Conservation (phyloP, 2,888 invertebrate genomes). For the Hirtodrosophila alboralis region DNA sequence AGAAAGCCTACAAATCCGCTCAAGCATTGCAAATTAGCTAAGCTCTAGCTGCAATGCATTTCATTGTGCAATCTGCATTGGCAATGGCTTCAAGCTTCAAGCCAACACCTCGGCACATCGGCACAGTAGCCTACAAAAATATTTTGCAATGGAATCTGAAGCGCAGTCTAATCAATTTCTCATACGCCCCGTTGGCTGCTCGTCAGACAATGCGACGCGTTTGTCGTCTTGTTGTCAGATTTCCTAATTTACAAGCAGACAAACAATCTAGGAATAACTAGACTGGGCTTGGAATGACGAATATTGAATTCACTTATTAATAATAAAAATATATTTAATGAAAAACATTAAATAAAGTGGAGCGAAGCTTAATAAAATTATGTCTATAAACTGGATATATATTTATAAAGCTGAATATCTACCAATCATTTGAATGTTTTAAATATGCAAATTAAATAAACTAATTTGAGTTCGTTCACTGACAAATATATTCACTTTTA, state of each 20-base stretch:
- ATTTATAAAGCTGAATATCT: too few relatives aligned
- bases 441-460: too few relatives aligned
- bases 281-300: background rate
- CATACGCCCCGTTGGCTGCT: conserved; percentile 53
- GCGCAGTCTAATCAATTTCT: conserved; percentile 50
- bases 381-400: too few relatives aligned
- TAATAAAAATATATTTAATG: too few relatives aligned
- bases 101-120: conserved; percentile 50
- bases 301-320: too few relatives aligned
- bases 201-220: conserved; percentile 28
- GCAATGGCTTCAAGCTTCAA: conserved; percentile 34
- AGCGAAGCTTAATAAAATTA: too few relatives aligned
- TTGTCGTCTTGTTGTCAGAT: conserved; percentile 63
- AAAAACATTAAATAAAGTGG: too few relatives aligned
- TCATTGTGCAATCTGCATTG: conserved; percentile 33
- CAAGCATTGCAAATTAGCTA: conserved; percentile 70
- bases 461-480: too few relatives aligned
- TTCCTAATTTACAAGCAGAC: conserved; percentile 46
- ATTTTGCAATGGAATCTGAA: conserved; percentile 46
- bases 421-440: too few relatives aligned
- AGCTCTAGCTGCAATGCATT: conserved; percentile 26
- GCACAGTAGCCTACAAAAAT: conserved; percentile 57
- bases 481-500: too few relatives aligned
- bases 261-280: conserved; percentile 1
- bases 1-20: conserved; percentile 66